Evolutionary conservation across 1,140 invertebrate genomes (phyloP).

Genomic region (Brachionus plicatilis): DNA sequence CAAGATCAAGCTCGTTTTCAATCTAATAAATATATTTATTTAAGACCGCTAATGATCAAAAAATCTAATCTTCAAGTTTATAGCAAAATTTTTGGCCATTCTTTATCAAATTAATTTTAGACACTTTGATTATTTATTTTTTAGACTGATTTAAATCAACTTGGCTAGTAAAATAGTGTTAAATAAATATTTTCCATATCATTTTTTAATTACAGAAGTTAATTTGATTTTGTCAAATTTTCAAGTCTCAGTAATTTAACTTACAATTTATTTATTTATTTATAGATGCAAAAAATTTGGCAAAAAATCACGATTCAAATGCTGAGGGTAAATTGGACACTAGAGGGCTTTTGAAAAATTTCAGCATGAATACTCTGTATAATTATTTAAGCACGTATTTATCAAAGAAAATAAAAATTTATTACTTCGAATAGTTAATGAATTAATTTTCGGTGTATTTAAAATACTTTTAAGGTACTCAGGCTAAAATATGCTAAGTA

Average conservation of each 20-base stretch:
- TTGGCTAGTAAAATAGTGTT: neutral
- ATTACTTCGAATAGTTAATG: neutral
- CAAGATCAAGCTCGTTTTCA: neutral
- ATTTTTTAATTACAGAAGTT: neutral
- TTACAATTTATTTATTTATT: neutral
- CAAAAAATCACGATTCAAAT: neutral
- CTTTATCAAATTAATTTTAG: neutral
- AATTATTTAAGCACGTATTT: neutral
- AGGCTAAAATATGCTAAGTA: neutral
- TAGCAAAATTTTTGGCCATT: neutral
- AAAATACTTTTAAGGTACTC: neutral
- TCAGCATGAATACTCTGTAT: neutral
- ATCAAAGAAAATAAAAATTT: neutral
- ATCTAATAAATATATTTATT: neutral
- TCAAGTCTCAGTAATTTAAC: neutral
- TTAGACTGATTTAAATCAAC: neutral
- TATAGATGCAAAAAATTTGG: neutral
- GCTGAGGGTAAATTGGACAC: neutral
- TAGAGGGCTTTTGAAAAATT: neutral
- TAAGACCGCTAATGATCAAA: neutral
- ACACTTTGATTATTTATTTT: slow-evolving; percentile 3
- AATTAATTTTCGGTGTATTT: neutral
- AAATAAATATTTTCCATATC: neutral
- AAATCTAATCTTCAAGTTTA: neutral
- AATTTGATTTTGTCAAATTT: neutral